A percentile compares a stretch with the other conserved stretches of the same genome.
These are phyloP conservation scores for Hippocampus comes DNA, from an alignment of 2,113 vertebrate genomes.

Conservation along the genomic window DNA sequence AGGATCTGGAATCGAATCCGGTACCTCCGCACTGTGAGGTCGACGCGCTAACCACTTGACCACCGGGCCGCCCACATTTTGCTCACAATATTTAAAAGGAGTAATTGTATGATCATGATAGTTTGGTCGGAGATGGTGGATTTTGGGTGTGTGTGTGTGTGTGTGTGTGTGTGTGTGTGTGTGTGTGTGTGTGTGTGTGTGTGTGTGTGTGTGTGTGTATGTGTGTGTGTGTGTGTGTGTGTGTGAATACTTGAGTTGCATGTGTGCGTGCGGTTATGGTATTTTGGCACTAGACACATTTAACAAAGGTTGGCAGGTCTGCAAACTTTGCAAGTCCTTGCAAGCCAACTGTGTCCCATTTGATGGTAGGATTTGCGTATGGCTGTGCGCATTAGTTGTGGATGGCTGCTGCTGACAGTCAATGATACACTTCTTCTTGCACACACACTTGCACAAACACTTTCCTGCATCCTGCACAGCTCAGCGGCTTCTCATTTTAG, in stretches of 20 bases:
- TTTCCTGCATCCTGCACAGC: slow-evolving; percentile 25
- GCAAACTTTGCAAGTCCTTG: background rate
- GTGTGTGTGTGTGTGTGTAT: too few species aligned
- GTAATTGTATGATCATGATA: background rate
- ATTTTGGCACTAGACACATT: background rate
- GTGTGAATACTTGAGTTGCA: background rate
- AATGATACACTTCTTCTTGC: slow-evolving; percentile 29
- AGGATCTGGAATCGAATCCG: too few species aligned
- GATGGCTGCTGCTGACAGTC: slow-evolving; percentile 34
- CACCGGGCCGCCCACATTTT: too few species aligned
- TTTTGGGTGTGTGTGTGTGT: background rate
- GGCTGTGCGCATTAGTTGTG: slow-evolving; percentile 31
- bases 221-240: background rate
- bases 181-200: background rate
- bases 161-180: too few species aligned
- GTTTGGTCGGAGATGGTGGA: background rate
- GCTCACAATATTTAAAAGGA: background rate
- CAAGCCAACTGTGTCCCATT: slow-evolving; percentile 3
- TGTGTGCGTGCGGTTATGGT: background rate
- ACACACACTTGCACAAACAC: slow-evolving; percentile 1
- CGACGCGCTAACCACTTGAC: too few species aligned
- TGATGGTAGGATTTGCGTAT: slow-evolving; percentile 9
- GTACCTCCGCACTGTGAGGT: too few species aligned
- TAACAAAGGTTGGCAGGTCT: slow-evolving; percentile 1
- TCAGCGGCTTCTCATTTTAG: slow-evolving; percentile 28